These are phyloP conservation scores for Rousettus leschenaultii DNA, from an alignment of 2,113 vertebrate genomes.

Conservation along the genomic window DNA sequence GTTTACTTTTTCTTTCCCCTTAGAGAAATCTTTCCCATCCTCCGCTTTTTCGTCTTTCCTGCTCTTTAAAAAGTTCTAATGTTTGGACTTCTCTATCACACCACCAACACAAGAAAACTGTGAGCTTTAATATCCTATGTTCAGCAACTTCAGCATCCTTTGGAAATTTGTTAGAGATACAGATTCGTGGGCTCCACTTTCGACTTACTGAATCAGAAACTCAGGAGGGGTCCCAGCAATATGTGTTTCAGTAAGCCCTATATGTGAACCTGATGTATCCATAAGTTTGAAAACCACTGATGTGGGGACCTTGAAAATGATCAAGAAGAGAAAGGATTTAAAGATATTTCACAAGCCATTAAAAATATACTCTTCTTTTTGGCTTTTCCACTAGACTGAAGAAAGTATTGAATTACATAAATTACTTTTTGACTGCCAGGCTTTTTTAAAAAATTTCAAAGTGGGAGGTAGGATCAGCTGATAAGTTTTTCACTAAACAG, in stretches of 20 bases:
- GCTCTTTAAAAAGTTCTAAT: background rate
- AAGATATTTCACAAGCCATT: background rate
- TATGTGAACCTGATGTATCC: background rate
- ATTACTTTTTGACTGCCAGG: background rate
- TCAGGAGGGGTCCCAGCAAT: too few relatives aligned
- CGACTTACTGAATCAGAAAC: background rate
- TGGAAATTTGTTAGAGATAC: background rate
- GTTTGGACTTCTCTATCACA: background rate
- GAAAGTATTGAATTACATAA: background rate
- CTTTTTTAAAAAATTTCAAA: background rate
- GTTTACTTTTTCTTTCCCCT: background rate
- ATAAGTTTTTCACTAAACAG: background rate
- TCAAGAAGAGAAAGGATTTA: background rate
- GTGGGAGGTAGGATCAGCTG: too few relatives aligned
- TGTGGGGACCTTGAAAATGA: background rate
- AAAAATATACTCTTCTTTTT: background rate
- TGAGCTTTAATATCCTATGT: background rate
- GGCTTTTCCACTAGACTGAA: background rate
- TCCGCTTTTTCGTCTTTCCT: background rate
- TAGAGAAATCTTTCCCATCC: background rate
- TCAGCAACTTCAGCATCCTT: background rate
- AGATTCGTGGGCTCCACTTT: fast-evolving
- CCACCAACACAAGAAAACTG: background rate
- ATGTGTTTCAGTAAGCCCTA: background rate
- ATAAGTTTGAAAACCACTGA: background rate